Evolutionary conservation across 2,797 vertebrate genomes (phyloP).

Genomic region (Phalloptychus januarius): DNA sequence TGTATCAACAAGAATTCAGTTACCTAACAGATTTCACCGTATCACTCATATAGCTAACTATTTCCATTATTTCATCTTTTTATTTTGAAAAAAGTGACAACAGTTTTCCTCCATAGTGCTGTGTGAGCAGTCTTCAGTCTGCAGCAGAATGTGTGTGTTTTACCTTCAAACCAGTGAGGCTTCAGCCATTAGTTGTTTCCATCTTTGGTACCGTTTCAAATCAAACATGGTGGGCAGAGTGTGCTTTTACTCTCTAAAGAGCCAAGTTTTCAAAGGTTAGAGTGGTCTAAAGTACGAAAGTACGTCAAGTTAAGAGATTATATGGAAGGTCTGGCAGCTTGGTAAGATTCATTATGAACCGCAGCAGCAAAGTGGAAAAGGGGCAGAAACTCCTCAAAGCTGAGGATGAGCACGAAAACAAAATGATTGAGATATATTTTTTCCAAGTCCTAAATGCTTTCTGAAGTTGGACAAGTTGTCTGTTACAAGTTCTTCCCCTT

Average conservation of each 20-base stretch:
- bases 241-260: not conserved
- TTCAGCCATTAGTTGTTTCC: not conserved
- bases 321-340: not conserved
- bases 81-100: not conserved
- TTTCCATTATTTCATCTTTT: not conserved
- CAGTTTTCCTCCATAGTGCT: not conserved
- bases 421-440: not conserved
- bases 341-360: not conserved
- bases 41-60: too few species aligned
- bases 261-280: not conserved
- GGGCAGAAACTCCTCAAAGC: not conserved
- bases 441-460: not conserved
- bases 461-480: not conserved
- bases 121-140: not conserved
- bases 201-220: not conserved
- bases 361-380: not conserved
- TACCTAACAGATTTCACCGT: too few species aligned
- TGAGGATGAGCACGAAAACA: not conserved
- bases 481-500: not conserved
- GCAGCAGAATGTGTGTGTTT: not conserved
- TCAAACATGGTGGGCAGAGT: not conserved
- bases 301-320: not conserved
- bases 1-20: not conserved
- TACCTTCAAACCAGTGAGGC: not conserved
- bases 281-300: not conserved